phyloP scores from a whole-genome alignment of 2,888 invertebrate species.

The Dione juno region DNA sequence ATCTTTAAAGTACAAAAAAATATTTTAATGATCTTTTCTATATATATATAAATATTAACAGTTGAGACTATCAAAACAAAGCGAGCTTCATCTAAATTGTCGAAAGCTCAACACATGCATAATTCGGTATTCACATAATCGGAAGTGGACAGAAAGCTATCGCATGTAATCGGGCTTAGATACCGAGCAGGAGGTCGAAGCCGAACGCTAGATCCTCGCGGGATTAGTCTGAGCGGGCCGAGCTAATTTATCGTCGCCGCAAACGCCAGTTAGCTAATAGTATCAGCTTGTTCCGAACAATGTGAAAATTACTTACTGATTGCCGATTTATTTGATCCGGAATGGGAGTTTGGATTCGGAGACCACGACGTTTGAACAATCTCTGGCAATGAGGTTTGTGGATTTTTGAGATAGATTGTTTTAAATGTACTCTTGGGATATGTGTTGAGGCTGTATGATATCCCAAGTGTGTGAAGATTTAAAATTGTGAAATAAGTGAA shows the following conservation, averaged over 20 bases:
- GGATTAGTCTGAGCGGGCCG: constrained; percentile 34
- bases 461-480: background rate
- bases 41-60: no score
- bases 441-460: background rate
- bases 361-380: constrained; percentile 3
- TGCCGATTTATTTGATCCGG: constrained; percentile 38
- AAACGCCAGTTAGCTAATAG: constrained; percentile 40
- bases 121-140: constrained; percentile 25
- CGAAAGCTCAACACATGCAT: constrained; percentile 15
- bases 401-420: background rate
- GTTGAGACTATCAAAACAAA: no score
- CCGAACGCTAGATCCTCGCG: constrained; percentile 38
- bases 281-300: constrained; percentile 36
- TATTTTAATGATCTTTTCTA: no score
- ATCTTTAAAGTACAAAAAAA: no score
- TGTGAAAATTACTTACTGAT: constrained; percentile 41
- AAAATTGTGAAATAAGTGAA: no score
- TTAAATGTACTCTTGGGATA: background rate
- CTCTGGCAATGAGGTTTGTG: background rate
- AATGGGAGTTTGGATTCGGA: constrained; percentile 8
- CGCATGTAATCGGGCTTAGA: constrained; percentile 36
- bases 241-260: constrained; percentile 40
- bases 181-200: constrained; percentile 36
- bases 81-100: background rate
- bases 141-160: constrained; percentile 33